Conservation (phyloP, 92 coral and sea anemone genomes). For the Virgularia gustaviana region DNA sequence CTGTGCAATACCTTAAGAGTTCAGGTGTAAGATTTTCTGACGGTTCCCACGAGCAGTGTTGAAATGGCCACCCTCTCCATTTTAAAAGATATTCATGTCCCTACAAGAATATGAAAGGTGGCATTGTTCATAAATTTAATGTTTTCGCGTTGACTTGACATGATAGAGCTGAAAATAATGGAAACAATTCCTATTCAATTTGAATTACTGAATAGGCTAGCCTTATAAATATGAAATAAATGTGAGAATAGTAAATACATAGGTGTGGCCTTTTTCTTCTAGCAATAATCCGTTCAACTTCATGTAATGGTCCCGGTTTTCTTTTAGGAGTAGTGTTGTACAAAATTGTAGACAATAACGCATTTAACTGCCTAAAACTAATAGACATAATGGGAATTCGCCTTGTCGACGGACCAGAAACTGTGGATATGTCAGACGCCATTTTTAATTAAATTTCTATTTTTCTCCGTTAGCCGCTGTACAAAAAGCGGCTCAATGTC, state of each 20-base stretch:
- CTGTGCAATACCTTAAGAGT: slow-evolving; percentile 24
- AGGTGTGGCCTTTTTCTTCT: slow-evolving; percentile 27
- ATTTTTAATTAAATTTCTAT: not conserved
- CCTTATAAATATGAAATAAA: too few relatives aligned
- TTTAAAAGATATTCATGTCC: slow-evolving; percentile 35
- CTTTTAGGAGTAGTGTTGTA: slow-evolving; percentile 42
- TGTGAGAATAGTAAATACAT: too few relatives aligned
- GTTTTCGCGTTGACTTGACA: not conserved
- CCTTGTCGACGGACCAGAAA: not conserved
- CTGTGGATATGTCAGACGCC: too few relatives aligned
- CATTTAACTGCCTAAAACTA: slow-evolving; percentile 4
- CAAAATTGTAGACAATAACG: slow-evolving; percentile 32
- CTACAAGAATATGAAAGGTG: slow-evolving; percentile 2
- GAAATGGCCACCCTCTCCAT: slow-evolving; percentile 33
- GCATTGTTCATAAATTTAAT: slow-evolving; percentile 14
- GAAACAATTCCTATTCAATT: slow-evolving; percentile 25
- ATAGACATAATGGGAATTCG: not conserved
- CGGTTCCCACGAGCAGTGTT: slow-evolving; percentile 43
- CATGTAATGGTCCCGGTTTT: not conserved
- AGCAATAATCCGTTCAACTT: slow-evolving; percentile 38
- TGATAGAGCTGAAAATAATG: slow-evolving; percentile 6
- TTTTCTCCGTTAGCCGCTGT: not conserved
- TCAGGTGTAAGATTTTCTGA: slow-evolving; percentile 35
- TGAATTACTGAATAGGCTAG: not conserved
- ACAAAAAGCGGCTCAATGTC: not conserved